Conservation (phyloP, 2,113 vertebrate species). For the Gobio gobio region DNA sequence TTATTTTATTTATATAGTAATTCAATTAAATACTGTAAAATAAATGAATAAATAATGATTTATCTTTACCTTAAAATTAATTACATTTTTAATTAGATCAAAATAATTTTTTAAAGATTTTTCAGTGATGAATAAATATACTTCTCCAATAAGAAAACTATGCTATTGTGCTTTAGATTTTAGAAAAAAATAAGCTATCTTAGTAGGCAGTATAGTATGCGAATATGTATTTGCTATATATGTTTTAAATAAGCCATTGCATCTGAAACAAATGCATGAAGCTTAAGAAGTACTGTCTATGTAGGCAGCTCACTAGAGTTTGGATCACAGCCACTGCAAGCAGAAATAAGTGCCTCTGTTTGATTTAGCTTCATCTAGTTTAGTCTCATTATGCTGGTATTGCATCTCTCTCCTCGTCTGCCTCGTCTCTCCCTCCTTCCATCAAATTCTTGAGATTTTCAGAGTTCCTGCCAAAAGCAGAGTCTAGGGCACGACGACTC, state of each 20-base stretch:
- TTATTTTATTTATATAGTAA: not conserved
- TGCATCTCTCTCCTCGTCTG: not conserved
- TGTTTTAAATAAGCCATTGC: not conserved
- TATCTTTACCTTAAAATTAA: not conserved
- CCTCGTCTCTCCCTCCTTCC: conserved; percentile 26
- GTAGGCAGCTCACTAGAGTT: not conserved
- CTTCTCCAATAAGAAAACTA: not conserved
- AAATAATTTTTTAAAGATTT: not conserved
- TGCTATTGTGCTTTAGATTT: not conserved
- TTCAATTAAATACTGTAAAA: not conserved
- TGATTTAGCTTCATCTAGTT: conserved; percentile 10
- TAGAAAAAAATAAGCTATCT: not conserved
- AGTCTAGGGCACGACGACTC: conserved; percentile 24
- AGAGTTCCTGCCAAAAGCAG: conserved; percentile 46
- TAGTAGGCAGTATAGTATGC: too few relatives aligned
- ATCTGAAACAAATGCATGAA: not conserved
- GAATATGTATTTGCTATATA: not conserved
- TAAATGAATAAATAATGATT: not conserved
- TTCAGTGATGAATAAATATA: not conserved
- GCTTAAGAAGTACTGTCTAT: not conserved
- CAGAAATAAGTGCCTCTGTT: not conserved
- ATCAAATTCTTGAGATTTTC: conserved; percentile 40
- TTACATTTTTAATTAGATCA: not conserved
- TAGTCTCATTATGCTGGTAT: conserved; percentile 15
- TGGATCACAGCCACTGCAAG: not conserved